Conservation (phyloP, 2,113 vertebrate genomes). For the Pyxicephalus adspersus region DNA sequence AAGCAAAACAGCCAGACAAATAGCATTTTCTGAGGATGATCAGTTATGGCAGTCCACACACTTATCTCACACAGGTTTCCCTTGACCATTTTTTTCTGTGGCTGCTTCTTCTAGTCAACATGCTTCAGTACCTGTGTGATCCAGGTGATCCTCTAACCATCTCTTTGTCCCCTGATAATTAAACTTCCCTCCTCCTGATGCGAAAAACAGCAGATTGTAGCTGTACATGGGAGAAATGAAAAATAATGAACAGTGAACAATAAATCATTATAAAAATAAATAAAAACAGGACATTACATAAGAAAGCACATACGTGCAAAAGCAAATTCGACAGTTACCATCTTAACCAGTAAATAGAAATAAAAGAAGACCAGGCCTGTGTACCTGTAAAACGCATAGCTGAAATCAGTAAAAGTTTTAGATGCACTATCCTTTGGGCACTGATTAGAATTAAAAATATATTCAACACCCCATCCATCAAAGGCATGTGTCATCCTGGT, state of each 20-base stretch:
- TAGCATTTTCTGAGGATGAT: neutral
- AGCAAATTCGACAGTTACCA: neutral
- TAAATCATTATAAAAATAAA: too few species aligned
- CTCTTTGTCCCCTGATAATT: conserved; percentile 98
- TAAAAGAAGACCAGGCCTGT: neutral
- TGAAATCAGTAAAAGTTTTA: too few species aligned
- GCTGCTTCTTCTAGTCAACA: neutral
- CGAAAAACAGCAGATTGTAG: conserved; percentile 96
- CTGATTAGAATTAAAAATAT: too few species aligned
- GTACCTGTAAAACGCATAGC: neutral
- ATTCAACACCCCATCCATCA: too few species aligned
- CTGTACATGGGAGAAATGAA: conserved; percentile 66
- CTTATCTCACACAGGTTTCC: too few species aligned
- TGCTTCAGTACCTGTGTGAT: conserved; percentile 85
- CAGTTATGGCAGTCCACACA: neutral
- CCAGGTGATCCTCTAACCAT: conserved; percentile 96
- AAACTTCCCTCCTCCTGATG: conserved; percentile 96
- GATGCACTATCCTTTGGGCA: too few species aligned
- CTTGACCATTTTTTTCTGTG: neutral
- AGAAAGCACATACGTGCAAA: neutral
- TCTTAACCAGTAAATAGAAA: neutral
- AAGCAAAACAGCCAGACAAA: too few species aligned
- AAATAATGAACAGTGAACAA: neutral
- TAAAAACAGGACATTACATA: too few species aligned
- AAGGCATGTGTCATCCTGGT: too few species aligned